Evolutionary conservation across 2,797 vertebrate species (phyloP), one percentile per base, ranked within the genome.

Genomic region (Acanthurus leucopareius): DNA sequence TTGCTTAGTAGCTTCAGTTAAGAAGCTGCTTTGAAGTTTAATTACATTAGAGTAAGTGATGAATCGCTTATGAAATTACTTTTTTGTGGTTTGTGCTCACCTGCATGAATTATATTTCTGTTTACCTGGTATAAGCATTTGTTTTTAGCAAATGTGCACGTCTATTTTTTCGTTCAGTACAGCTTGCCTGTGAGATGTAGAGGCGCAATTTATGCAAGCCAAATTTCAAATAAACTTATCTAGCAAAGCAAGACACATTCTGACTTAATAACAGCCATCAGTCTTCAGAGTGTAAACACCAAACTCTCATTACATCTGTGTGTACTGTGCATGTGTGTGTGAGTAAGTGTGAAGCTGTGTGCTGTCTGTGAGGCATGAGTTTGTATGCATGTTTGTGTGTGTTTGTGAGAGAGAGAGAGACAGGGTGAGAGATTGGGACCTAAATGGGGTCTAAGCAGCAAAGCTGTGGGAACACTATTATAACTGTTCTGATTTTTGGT

Each of bases 211-310:
- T 32, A 48, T 79, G 69, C 70, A 25, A 40, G 40, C 73, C n/a
- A 28, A 62, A 44, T 63, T 62, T 28, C n/a, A 75, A 74, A 89
- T 82, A 69, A 81, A 89, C 66, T 40, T 80, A 84, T 80, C 70
- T 77, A 40, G 76, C 66, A 4, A 66, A 77, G 77, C 48, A 62
- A 77, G 68, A 74, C 71, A 32, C 35, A n/a, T 78, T 69, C 61
- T 17, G 62, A 63, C 77, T 88, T 86, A 90, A 86, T 86, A 84
- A 86, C 85, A 86, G 73, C 75, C 84, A 87, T 90, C 84, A 72
- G 84, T 88, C 84, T 83, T 78, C 61, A 49, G 84, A 53, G 77
- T 64, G 79, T 77, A 69, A 86, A 85, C 87, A 72, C 51, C 66
- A 56, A 79, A 81, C 75, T 84, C 78, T 80, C 63, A 89, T 85